Evolutionary conservation across 2,888 invertebrate species (phyloP).

Genomic region (Xylocampa areola): DNA sequence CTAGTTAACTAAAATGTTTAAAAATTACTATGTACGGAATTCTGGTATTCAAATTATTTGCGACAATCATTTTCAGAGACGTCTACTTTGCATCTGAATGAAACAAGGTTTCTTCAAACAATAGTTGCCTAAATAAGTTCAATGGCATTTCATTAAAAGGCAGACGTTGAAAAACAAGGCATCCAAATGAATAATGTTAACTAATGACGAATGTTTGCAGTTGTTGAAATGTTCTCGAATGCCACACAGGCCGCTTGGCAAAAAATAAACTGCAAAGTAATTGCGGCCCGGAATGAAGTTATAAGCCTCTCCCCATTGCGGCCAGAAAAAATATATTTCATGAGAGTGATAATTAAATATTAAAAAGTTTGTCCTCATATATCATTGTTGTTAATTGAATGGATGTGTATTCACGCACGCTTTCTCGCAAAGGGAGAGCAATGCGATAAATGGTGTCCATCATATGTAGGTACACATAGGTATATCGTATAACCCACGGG

Average conservation of each 20-base stretch:
- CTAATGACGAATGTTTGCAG: slow-evolving; percentile 82
- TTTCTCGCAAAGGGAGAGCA: slow-evolving; percentile 8
- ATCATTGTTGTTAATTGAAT: slow-evolving; percentile 45
- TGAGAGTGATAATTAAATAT: slow-evolving; percentile 39
- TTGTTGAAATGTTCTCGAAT: slow-evolving; percentile 73
- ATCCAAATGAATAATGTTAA: slow-evolving; percentile 79
- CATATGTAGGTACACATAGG: too few relatives aligned
- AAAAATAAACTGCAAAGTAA: slow-evolving; percentile 78
- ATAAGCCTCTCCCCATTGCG: slow-evolving; percentile 66
- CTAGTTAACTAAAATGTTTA: too few relatives aligned
- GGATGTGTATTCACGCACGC: slow-evolving; percentile 28
- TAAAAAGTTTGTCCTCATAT: slow-evolving; percentile 33
- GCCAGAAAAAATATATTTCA: slow-evolving; percentile 47
- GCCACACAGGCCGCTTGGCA: slow-evolving; percentile 62
- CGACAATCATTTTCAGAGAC: slow-evolving; percentile 19
- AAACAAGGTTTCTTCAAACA: slow-evolving; percentile 39
- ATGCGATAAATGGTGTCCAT: neutral
- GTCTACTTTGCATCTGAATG: slow-evolving; percentile 48
- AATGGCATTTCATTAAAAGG: slow-evolving; percentile 73
- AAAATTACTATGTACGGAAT: too few relatives aligned
- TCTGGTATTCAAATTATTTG: slow-evolving; percentile 17
- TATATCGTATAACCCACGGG: too few relatives aligned
- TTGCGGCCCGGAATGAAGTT: slow-evolving; percentile 79
- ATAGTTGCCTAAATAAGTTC: slow-evolving; percentile 54
- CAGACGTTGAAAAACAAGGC: slow-evolving; percentile 79